Evolutionary conservation across 2,113 vertebrate genomes (phyloP), one percentile per base, ranked within the genome.

Genomic region (Myrmophylax atrothorax): DNA sequence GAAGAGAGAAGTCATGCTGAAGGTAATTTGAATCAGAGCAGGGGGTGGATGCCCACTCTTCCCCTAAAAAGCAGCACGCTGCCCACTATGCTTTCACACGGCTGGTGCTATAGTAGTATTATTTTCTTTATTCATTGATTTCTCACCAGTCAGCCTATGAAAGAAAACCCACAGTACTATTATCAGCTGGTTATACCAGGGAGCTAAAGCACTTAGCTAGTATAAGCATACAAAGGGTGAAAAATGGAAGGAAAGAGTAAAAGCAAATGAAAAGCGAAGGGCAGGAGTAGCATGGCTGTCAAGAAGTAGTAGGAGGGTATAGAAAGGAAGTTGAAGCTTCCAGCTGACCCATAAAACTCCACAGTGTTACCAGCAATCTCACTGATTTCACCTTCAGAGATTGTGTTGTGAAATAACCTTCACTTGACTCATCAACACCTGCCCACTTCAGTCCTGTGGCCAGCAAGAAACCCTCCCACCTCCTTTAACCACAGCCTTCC

Each of bases 391-490:
- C 35, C 20, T 18, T 76, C 63, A 42, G 44, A 88, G 35, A 47
- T 3, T 56, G 23, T 89, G 37, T 81, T 90, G 88, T 86, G 68
- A 73, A 70, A 29, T 35, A 77, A 40, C 47, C 55, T 95, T 87
- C 29, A 78, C 46, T 93, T 92, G 67, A 85, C 59, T 74, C 92
- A 88, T 73, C 42, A 58, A 84, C 64, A 88, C 77, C 90, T 93
- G 58, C 93, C 96, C 73, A 93, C 86, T 81, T 44, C 42, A 79
- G 68, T 66, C 60, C 66, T 58, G 80, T 52, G 80, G 86, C 58
- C 73, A 53, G 44, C 53, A 44, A 86, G 79, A 92, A 85, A 84
- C 53, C 40, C 62, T 78, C 66, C 85, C n/a, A 93, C 92, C 42
- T 78, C 53, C 33, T 69, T 69, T 59, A 78, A 87, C 88, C 64